These are phyloP conservation scores for Drosophila nigrodunni DNA, from an alignment of 1,140 invertebrate genomes.

Conservation along the genomic window DNA sequence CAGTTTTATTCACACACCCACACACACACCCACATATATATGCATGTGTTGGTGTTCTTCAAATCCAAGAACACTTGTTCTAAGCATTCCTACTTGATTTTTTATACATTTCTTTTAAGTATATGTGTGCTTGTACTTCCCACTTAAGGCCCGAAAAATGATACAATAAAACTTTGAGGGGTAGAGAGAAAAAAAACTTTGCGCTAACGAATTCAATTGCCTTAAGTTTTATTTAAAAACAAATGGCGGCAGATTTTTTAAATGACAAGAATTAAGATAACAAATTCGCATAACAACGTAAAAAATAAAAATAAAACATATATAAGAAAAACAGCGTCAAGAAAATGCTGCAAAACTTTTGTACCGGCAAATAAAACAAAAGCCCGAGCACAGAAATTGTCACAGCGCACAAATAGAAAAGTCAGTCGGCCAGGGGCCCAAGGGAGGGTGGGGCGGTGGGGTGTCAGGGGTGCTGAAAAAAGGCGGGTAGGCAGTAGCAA, in stretches of 20 bases:
- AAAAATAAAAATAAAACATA: conserved; percentile 20
- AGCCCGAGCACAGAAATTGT: conserved; percentile 64
- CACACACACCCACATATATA: too few species aligned
- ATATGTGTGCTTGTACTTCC: neutral
- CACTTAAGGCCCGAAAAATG: conserved; percentile 14
- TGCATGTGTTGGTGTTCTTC: too few species aligned
- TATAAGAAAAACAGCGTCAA: conserved; percentile 31
- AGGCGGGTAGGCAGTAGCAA: conserved; percentile 43
- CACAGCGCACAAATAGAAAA: conserved; percentile 67
- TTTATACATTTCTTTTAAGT: too few species aligned
- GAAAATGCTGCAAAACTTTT: conserved; percentile 66
- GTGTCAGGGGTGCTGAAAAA: too few species aligned
- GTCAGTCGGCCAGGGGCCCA: conserved; percentile 25
- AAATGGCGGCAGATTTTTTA: conserved; percentile 71
- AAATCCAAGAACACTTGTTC: too few species aligned
- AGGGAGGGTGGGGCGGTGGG: neutral
- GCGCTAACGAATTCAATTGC: conserved; percentile 70
- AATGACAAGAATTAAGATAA: conserved; percentile 82
- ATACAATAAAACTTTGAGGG: conserved; percentile 27
- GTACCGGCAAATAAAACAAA: conserved; percentile 66
- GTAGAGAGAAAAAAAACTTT: conserved; percentile 42
- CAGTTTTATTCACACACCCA: too few species aligned
- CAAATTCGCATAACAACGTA: conserved; percentile 67
- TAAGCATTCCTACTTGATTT: too few species aligned
- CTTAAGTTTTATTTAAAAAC: conserved; percentile 79